Base-by-base conservation (phyloP, 2,797 vertebrate species). In the Tokudaia tokunoshimensis region DNA sequence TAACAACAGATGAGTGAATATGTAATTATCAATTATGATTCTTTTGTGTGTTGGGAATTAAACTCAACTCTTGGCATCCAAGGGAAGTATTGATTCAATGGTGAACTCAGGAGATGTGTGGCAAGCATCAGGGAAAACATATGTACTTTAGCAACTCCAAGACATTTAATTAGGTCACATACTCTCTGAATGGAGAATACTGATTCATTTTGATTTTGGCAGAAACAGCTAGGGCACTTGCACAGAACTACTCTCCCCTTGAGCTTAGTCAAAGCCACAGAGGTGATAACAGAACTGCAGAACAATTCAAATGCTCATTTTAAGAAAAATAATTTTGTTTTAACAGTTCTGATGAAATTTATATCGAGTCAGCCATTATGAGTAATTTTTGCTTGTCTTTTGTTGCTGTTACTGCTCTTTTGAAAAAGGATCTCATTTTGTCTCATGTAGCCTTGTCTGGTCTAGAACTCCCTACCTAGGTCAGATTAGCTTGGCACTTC, bases 321-420 rank as follows among this genome's bases (percentile, higher is more conserved):
- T 72, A 72, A 24, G 44, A 85, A 67, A 85, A 24, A 5, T 85
- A 88, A 80, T 86, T 47, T 83, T 83, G n/a, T 75, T 89, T 57
- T 82, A 89, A 93, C 86, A 19, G 10, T 22, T 74, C 59, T 78
- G 55, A 55, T 83, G n/a, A 61, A 80, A 87, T 92, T 90, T 90
- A 26, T 90, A 67, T 79, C 19, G 13, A 29, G 52, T 82, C 91
- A 95, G n/a, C n/a, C 94, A 84, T 61, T 87, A 81, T 86, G 0
- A 90, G 17, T 72, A 88, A 2, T 20, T 80, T 89, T 91, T 65
- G 63, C 61, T 61, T 34, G 6, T 47, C 34, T 85, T 22, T 2
- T 82, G 3, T 26, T 76, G 29, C 47, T 55, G 52, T 31, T 57
- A 19, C 15, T 50, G 44, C 6, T 85, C 19, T n/a, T 72, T 74